Evolutionary conservation across 2,113 vertebrate genomes (phyloP).

Genomic region (Prunella fulvescens): DNA sequence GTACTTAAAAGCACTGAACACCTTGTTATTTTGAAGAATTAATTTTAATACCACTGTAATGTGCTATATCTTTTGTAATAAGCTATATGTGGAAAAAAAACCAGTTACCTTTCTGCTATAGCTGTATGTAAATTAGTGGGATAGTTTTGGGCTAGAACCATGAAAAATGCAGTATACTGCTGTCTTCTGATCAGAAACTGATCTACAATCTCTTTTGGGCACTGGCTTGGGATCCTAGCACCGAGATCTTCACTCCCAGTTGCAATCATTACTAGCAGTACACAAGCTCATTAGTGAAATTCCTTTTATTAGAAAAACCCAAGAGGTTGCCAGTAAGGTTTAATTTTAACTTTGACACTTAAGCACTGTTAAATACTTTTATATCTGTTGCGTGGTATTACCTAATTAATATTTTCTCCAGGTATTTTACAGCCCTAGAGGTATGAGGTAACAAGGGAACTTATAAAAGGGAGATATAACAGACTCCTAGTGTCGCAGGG

Average conservation of each 20-base stretch:
- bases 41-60: background rate
- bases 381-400: background rate
- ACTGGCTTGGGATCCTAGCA: background rate
- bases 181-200: background rate
- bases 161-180: background rate
- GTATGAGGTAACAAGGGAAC: background rate
- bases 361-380: conserved; percentile 6
- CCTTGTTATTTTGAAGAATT: background rate
- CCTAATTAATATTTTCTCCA: background rate
- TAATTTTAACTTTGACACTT: background rate
- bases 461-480: background rate
- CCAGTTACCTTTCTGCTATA: background rate
- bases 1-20: background rate
- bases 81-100: background rate
- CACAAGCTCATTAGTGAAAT: background rate
- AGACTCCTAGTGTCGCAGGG: background rate
- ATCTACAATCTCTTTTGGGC: background rate
- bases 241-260: background rate
- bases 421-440: background rate
- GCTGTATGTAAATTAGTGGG: background rate
- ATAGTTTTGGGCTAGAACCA: background rate
- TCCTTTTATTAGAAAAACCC: background rate
- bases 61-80: background rate
- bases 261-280: background rate
- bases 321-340: background rate